A percentile compares a stretch with the other conserved stretches of the same genome.
Evolutionary conservation across 2,888 invertebrate genomes (phyloP).

Genomic region (Andrena minutula): DNA sequence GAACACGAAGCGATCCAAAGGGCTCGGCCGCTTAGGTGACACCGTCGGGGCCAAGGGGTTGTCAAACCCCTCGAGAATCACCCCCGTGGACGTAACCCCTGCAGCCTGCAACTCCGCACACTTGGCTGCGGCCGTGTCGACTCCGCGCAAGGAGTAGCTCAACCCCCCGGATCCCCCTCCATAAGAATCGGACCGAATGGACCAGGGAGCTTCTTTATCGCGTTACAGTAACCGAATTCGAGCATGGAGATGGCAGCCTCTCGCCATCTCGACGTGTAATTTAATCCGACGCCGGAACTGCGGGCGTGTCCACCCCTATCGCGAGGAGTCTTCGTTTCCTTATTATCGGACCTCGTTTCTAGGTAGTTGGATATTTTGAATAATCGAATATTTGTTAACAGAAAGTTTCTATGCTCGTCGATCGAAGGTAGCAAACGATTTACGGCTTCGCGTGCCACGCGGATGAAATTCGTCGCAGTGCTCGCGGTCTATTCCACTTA

Average conservation of each 20-base stretch:
- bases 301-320: background rate
- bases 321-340: background rate
- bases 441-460: too few species aligned
- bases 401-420: too few species aligned
- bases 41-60: constrained; percentile 69
- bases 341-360: background rate
- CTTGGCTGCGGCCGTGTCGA: constrained; percentile 46
- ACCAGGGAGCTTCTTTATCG: constrained; percentile 43
- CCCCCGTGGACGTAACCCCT: constrained; percentile 69
- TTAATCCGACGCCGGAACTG: constrained; percentile 14
- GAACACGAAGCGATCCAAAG: constrained; percentile 74
- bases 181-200: constrained; percentile 51
- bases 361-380: background rate
- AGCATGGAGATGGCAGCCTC: constrained; percentile 25
- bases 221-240: constrained; percentile 51
- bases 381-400: background rate
- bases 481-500: constrained; percentile 7
- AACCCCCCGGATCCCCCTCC: constrained; percentile 14
- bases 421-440: background rate
- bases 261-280: constrained; percentile 9
- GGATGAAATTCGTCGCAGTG: constrained; percentile 17
- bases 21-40: constrained; percentile 74
- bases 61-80: constrained; percentile 70
- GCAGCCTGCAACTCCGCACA: constrained; percentile 66
- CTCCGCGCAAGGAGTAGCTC: constrained; percentile 49